Evolutionary conservation across 1,140 invertebrate genomes (phyloP), one percentile per base, ranked within the genome.

Genomic region (Micrasema minimum): DNA sequence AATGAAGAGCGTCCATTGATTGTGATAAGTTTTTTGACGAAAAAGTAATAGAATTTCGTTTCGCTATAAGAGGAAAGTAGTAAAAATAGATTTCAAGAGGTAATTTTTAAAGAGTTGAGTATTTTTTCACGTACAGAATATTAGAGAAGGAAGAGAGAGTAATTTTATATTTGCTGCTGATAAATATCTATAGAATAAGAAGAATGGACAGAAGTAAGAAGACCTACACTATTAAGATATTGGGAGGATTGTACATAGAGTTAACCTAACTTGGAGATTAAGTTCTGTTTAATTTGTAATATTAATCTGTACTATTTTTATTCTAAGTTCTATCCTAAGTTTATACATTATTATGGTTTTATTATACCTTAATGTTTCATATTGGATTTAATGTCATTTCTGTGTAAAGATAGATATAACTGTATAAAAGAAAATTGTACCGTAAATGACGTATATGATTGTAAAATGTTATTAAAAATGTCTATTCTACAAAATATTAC

Each of bases 391-490:
- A 69, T 69, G 37, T 71, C 53, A 38, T 69, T 71, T 71, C 31
- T 65, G 43, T 75, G 69, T 75, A 75, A 75, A 74, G 61, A 65
- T 75, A 75, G 72, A 66, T 72, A 37, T 75, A 71, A 71, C n/a
- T 69, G 65, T 68, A 69, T 55, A 64, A 74, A 70, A 64, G 51
- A 26, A 62, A 70, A 70, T 43, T 70, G 64, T 75, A 72, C 65
- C 65, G 66, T 69, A 73, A 72, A 68, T 72, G 72, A 66, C 66
- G 66, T 74, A 74, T 74, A 74, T 74, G 50, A 75, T 59, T 75
- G 69, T 71, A 75, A 75, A 48, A 75, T 75, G 73, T 75, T 75
- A 75, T 75, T 75, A 71, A 75, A 75, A 75, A 72, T 75, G 69
- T 75, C 69, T 75, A 75, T 75, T 75, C 69, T 75, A 75, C 64